Evolutionary conservation across 2,113 vertebrate species (phyloP).

Genomic region (Leiothrix lutea): DNA sequence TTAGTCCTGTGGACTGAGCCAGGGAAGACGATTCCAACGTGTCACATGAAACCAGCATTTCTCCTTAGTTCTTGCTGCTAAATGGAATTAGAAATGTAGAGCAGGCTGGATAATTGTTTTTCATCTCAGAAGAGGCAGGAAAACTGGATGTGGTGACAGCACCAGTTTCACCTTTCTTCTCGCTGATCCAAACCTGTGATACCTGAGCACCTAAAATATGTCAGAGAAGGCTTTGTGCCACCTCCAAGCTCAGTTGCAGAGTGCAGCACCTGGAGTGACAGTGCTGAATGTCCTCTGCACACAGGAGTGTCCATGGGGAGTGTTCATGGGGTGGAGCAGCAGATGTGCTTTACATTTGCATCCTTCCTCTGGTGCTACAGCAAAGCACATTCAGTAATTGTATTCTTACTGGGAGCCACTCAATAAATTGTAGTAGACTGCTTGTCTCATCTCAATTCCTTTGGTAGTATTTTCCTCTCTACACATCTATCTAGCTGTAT

Average conservation of each 20-base stretch:
- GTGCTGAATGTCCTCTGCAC: background rate
- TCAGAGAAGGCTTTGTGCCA: background rate
- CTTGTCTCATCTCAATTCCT: background rate
- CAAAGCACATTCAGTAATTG: background rate
- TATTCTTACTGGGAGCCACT: background rate
- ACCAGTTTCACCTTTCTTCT: background rate
- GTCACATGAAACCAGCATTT: background rate
- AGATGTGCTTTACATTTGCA: background rate
- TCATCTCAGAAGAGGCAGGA: background rate
- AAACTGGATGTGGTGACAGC: background rate
- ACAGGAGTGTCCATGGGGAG: background rate
- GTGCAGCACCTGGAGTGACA: accelerated
- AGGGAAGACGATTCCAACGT: background rate
- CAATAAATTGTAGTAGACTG: background rate
- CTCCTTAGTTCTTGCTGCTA: background rate
- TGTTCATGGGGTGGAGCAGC: background rate
- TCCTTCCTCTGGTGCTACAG: background rate
- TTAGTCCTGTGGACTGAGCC: background rate
- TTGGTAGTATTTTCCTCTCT: background rate
- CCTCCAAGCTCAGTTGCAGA: background rate
- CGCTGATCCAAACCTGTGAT: background rate
- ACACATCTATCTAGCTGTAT: background rate
- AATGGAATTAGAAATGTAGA: background rate
- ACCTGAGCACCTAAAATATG: background rate
- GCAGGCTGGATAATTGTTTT: background rate